Conservation (phyloP, 2,113 vertebrate species). For the Oncorhynchus clarkii region DNA sequence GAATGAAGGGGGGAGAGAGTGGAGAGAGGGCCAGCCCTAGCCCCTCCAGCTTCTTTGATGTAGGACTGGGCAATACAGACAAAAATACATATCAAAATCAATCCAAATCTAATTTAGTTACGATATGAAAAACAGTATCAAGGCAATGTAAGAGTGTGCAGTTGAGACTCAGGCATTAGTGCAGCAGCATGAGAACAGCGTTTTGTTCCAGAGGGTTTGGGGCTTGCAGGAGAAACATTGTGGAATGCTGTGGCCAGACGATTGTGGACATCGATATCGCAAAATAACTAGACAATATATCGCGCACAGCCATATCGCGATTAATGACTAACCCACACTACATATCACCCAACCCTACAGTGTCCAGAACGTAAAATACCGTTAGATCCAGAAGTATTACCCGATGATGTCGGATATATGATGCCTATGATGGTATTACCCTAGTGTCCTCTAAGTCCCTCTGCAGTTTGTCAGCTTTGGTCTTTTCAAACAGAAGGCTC, state of each 20-base stretch:
- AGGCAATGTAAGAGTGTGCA: no score
- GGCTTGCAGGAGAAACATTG: neutral
- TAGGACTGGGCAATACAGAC: neutral
- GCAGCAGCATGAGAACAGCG: neutral
- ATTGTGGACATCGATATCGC: neutral
- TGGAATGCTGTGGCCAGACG: neutral
- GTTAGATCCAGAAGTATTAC: conserved; percentile 57
- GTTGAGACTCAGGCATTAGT: neutral
- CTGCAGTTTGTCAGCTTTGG: conserved; percentile 99
- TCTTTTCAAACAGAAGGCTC: conserved; percentile 99
- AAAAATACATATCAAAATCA: neutral
- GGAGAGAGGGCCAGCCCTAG: neutral
- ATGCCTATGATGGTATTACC: conserved; percentile 81
- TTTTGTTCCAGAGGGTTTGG: neutral
- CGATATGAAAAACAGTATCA: neutral
- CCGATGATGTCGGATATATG: conserved; percentile 66
- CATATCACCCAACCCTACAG: conserved; percentile 11
- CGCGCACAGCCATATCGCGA: neutral
- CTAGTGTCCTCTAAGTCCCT: conserved; percentile 99
- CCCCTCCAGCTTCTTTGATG: neutral
- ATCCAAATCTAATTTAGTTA: neutral
- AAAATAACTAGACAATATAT: neutral
- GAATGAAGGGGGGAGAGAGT: neutral
- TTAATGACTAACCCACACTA: neutral
- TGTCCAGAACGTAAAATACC: conserved; percentile 13